phyloP scores from a whole-genome alignment of 2,797 vertebrate genomes.

The Galaxias olidus region DNA sequence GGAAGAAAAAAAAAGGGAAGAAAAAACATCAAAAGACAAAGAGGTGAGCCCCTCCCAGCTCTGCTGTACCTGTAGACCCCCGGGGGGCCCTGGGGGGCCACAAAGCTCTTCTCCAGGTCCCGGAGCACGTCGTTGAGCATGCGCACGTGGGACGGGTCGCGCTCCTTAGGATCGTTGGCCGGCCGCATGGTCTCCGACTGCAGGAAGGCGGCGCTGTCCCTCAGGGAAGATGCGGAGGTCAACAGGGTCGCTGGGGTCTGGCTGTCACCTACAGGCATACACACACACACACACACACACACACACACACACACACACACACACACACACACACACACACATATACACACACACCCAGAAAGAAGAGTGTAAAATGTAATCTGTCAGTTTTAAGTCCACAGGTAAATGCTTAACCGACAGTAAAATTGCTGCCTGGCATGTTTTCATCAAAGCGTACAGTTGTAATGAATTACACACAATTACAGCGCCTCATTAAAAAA shows the following conservation, averaged over 20 bases:
- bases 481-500: background rate
- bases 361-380: too few relatives aligned
- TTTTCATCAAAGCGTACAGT: too few relatives aligned
- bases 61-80: slow-evolving; percentile 86
- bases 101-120: slow-evolving; percentile 88
- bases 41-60: background rate
- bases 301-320: slow-evolving; percentile 3
- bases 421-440: too few relatives aligned
- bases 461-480: too few relatives aligned
- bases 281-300: background rate
- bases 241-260: slow-evolving; percentile 63
- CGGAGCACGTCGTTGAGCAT: slow-evolving; percentile 94
- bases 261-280: slow-evolving; percentile 69
- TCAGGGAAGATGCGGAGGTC: slow-evolving; percentile 71
- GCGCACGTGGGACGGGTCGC: slow-evolving; percentile 82
- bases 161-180: slow-evolving; percentile 90
- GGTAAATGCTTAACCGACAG: too few relatives aligned
- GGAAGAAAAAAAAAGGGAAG: too few relatives aligned
- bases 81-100: slow-evolving; percentile 74
- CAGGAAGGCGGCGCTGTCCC: slow-evolving; percentile 85
- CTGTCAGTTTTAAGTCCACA: too few relatives aligned
- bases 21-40: background rate
- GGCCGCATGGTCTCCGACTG: slow-evolving; percentile 95
- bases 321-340: slow-evolving; percentile 6
- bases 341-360: slow-evolving; percentile 4